These are phyloP conservation scores for Cryptophagus acutangulus DNA, from an alignment of 2,888 invertebrate species.

Conservation along the genomic window DNA sequence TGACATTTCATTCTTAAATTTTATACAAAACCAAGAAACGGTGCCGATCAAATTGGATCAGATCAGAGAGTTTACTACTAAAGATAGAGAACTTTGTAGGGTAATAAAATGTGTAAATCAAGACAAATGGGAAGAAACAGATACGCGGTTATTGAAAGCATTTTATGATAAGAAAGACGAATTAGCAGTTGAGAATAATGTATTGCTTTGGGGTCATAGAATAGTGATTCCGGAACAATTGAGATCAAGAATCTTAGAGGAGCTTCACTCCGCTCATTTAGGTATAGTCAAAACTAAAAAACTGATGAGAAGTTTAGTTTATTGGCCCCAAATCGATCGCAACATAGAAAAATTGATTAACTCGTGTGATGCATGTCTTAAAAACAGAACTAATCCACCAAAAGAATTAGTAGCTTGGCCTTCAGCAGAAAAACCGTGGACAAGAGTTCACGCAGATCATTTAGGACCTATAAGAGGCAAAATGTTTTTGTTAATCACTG, in stretches of 20 bases:
- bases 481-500: conserved; percentile 5
- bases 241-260: conserved; percentile 7
- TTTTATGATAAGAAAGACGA: conserved; percentile 11
- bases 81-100: not conserved
- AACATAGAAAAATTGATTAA: conserved; percentile 10
- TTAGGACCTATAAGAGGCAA: conserved; percentile 8
- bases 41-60: conserved; percentile 3
- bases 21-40: not conserved
- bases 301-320: conserved; percentile 9
- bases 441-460: conserved; percentile 5
- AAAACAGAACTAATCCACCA: conserved; percentile 5
- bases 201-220: conserved; percentile 12
- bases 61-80: not conserved
- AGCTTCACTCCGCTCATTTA: conserved; percentile 26
- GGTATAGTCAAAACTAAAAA: conserved; percentile 10
- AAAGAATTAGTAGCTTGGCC: conserved; percentile 7
- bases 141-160: conserved; percentile 6
- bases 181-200: conserved; percentile 8
- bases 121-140: conserved; percentile 6
- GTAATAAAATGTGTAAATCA: conserved; percentile 2
- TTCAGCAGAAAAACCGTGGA: not conserved
- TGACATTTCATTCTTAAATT: no score
- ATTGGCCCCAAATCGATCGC: conserved; percentile 10
- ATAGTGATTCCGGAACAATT: conserved; percentile 10
- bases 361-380: conserved; percentile 2